Evolutionary conservation across 1,140 invertebrate genomes (phyloP), one percentile per base, ranked within the genome.

Genomic region (Linepithema humile): DNA sequence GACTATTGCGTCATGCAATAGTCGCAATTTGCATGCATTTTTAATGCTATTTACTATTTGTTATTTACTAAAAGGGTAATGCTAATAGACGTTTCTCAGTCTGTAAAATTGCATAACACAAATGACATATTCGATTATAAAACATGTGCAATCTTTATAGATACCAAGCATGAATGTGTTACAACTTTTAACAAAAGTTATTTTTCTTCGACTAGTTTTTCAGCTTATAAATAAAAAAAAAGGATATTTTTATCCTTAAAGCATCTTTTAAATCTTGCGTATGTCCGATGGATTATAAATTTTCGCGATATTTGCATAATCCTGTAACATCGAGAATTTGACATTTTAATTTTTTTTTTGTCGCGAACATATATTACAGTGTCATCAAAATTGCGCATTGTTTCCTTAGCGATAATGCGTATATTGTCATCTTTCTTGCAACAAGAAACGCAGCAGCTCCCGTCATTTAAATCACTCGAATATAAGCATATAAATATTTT

Each of bases 91-190:
- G 32, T 57, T 38, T 48, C 17, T 48, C 32, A 35, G 29, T n/a
- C 35, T 55, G 48, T 10, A 23, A 60, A 84, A 84, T 70, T 67
- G 43, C 75, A 70, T 64, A 84, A 84, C 40, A 55, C 65, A 43
- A 84, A 72, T 82, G 55, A 84, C 75, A 35, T 43, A 65, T n/a
- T n/a, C 23, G 43, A 84, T 72, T n/a, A n/a, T 70, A 43, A 60
- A 80, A 82, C 53, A 10, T 17, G 53, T 10, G n/a, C 53, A 53
- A 67, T 80, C 65, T 53, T 50, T 62, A 64, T 40, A 64, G 65
- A 23, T 69, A 64, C 29, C 40, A 57, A 32, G 15, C 67, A 6
- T 9, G 40, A 35, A 5, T 32, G 60, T 10, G 17, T 45, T 29
- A n/a, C 26, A 29, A 72, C 38, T 67, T 67, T 67, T 67, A 45